Evolutionary conservation across 2,113 vertebrate species (phyloP), one percentile per base, ranked within the genome.

Genomic region (Pogonocichla stellata): DNA sequence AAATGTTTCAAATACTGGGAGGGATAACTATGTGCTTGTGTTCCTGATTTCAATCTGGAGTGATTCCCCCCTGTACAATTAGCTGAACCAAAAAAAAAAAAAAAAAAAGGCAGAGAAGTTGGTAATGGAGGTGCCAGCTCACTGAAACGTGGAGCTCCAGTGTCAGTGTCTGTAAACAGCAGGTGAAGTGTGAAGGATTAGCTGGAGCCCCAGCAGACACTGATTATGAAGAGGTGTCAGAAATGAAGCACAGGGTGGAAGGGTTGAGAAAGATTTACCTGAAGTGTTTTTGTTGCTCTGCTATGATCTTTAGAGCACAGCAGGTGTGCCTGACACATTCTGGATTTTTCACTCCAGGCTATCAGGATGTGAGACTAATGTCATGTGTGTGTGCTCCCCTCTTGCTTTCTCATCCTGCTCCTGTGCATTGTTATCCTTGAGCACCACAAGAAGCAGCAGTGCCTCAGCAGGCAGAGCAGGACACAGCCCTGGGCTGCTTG

Each of bases 401-500:
- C 61, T 20, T 2, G 2, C 17, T 16, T 40, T 69, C 71, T 29
- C 25, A 10, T 26, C 12, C 34, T 29, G 9, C 8, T 58, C 10
- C 51, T 29, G 24, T 23, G 43, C 34, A 0, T 8, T 3, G 0
- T 4, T 31, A 2, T 45, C 38, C 29, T 8, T 69, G 17, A 22
- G 60, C 15, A 6, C 14, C 56, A 14, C 3, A 40, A 77, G 25
- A 8, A 61, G 33, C 8, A 50, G 8, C 5, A 20, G 24, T 22
- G 15, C 11, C 47, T 74, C 23, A 20, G 23, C 26, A 62, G 54
- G n/a, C 28, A 57, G 38, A 17, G n/a, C 2, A 29, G 19, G 40
- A 67, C n/a, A 7, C 28, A 38, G 24, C 29, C 26, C 25, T 22
- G 54, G 8, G 38, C 15, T 29, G 0, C 14, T 20, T 1, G 19